Conservation (phyloP, 2,113 vertebrate species). For the Pithys albifrons region DNA sequence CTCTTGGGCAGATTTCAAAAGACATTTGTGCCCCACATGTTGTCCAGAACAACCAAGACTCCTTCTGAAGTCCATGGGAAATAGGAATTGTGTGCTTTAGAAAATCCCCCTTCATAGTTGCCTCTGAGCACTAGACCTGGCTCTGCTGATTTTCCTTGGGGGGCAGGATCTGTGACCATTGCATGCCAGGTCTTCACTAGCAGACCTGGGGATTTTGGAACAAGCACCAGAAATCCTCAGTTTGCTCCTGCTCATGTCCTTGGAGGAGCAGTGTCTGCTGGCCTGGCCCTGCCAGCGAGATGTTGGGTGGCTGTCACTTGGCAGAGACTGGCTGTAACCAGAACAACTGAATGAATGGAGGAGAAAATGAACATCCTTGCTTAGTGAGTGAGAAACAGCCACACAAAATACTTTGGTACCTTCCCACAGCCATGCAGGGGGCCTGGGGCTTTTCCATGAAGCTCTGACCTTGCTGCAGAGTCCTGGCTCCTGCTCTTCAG, state of each 20-base stretch:
- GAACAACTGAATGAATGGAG: background rate
- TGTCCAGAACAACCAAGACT: background rate
- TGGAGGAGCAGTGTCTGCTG: background rate
- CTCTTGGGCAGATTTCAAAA: background rate
- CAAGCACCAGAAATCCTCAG: background rate
- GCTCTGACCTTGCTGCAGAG: background rate
- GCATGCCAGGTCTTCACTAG: background rate
- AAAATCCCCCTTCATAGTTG: background rate
- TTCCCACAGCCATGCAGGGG: background rate
- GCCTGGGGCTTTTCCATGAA: background rate
- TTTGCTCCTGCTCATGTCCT: background rate
- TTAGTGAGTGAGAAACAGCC: background rate
- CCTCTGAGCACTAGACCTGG: background rate
- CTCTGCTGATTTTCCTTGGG: background rate
- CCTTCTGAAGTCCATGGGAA: background rate
- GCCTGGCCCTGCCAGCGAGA: background rate
- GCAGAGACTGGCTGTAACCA: background rate
- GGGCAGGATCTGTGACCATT: background rate
- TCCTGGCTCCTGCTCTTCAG: constrained; percentile 12
- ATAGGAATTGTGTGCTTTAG: background rate
- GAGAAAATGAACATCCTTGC: background rate
- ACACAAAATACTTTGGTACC: background rate
- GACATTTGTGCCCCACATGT: background rate
- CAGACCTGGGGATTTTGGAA: background rate
- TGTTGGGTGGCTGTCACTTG: background rate